These are phyloP conservation scores for Tethya wilhelma DNA, from an alignment of 37 sponge, comb jelly and placozoan species.

Conservation along the genomic window DNA sequence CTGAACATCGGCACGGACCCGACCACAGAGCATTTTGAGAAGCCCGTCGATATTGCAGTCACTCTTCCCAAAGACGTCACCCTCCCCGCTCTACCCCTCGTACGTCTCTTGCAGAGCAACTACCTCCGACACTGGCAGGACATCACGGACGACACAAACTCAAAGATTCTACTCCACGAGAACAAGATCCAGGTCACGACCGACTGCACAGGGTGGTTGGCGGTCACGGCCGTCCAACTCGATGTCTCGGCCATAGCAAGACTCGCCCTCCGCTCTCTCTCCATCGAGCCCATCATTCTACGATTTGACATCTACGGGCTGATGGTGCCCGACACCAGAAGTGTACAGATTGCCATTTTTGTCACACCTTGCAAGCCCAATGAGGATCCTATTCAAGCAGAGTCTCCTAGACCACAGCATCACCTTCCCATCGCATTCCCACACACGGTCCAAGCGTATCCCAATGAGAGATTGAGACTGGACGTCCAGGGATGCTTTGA, in stretches of 20 bases:
- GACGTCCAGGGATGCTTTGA: constrained; percentile 38
- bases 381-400: constrained; percentile 6
- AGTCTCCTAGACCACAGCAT: constrained; percentile 16
- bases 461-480: constrained; percentile 30
- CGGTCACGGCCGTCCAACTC: constrained; percentile 23
- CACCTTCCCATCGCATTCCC: constrained; percentile 44
- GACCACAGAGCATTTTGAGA: constrained; percentile 3
- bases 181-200: constrained; percentile 19
- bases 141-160: constrained; percentile 35
- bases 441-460: constrained; percentile 48
- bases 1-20: constrained; percentile 30
- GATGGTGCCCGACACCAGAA: constrained; percentile 10
- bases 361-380: constrained; percentile 34
- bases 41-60: constrained; percentile 20
- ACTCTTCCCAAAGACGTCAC: neutral
- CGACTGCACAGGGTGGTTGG: constrained; percentile 38
- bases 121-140: constrained; percentile 62
- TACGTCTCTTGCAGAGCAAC: constrained; percentile 56
- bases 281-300: constrained; percentile 28
- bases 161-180: neutral
- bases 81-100: neutral
- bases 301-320: constrained; percentile 16
- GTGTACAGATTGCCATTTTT: constrained; percentile 38
- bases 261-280: constrained; percentile 41
- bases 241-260: constrained; percentile 36